These are phyloP conservation scores for Dasyornis broadbenti DNA, from an alignment of 2,113 vertebrate species.

Conservation along the genomic window DNA sequence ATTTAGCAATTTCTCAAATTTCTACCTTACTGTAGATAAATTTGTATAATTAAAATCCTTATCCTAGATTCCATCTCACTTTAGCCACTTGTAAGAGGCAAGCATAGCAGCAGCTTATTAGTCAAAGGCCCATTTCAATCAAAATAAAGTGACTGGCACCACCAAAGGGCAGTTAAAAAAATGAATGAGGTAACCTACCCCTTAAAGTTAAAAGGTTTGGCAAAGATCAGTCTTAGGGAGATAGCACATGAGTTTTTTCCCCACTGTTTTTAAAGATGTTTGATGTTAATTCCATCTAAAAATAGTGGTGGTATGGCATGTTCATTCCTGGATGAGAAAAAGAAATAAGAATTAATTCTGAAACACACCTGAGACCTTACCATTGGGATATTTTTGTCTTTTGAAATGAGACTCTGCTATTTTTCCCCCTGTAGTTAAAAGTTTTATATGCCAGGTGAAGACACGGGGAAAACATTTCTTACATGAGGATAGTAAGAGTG, in stretches of 20 bases:
- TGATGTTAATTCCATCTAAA: background rate
- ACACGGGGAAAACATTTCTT: background rate
- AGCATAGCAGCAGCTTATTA: background rate
- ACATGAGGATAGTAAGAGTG: background rate
- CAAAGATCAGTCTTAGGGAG: background rate
- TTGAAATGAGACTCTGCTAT: background rate
- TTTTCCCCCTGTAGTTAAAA: background rate
- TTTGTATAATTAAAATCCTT: background rate
- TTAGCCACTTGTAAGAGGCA: background rate
- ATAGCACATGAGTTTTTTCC: accelerated
- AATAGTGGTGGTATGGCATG: background rate
- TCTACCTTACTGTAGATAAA: background rate
- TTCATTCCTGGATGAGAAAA: background rate
- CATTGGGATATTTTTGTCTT: background rate
- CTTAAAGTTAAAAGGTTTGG: background rate
- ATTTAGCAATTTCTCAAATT: background rate
- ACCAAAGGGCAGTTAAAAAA: background rate
- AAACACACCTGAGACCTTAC: background rate
- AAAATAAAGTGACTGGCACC: background rate
- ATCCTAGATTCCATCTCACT: background rate
- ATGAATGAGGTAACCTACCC: background rate
- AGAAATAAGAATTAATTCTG: background rate
- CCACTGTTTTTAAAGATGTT: background rate
- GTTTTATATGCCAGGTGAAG: background rate
- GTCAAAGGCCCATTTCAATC: background rate